Conservation (phyloP, 2,797 vertebrate genomes). For the Triplophysa yarkandensis region DNA sequence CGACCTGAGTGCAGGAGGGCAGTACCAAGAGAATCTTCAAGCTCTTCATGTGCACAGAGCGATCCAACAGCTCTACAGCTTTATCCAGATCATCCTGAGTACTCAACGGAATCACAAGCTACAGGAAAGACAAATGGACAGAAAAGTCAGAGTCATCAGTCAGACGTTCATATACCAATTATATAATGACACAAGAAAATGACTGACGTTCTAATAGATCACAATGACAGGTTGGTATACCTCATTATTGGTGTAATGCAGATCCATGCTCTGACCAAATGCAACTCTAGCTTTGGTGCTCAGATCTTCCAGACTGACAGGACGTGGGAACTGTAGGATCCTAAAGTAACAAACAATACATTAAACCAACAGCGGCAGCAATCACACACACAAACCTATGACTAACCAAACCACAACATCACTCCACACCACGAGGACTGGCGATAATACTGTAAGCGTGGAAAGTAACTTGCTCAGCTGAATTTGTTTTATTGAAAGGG, state of each 20-base stretch:
- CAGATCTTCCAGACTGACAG: conserved; percentile 91
- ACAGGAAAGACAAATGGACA: conserved; percentile 15
- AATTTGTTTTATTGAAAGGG: conserved; percentile 30
- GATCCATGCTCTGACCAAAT: conserved; percentile 95
- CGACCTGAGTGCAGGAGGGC: conserved; percentile 86
- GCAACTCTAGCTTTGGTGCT: conserved; percentile 89
- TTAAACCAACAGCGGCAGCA: background rate
- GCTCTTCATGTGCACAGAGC: conserved; percentile 97
- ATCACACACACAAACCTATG: background rate
- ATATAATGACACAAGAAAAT: background rate
- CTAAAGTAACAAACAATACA: conserved; percentile 64
- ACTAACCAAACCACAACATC: no score
- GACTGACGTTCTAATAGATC: background rate
- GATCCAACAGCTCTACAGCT: conserved; percentile 94
- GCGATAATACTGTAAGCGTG: background rate
- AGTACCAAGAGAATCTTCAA: conserved; percentile 94
- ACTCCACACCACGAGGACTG: background rate
- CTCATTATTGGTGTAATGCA: conserved; percentile 99
- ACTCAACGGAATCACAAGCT: conserved; percentile 95
- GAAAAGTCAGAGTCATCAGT: background rate
- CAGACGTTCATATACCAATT: background rate
- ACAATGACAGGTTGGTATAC: conserved; percentile 66
- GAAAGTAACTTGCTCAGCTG: background rate
- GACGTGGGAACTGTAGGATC: conserved; percentile 93
- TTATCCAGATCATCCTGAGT: conserved; percentile 97